Conservation (phyloP, 2,797 vertebrate species). For the Xerus rutilus region DNA sequence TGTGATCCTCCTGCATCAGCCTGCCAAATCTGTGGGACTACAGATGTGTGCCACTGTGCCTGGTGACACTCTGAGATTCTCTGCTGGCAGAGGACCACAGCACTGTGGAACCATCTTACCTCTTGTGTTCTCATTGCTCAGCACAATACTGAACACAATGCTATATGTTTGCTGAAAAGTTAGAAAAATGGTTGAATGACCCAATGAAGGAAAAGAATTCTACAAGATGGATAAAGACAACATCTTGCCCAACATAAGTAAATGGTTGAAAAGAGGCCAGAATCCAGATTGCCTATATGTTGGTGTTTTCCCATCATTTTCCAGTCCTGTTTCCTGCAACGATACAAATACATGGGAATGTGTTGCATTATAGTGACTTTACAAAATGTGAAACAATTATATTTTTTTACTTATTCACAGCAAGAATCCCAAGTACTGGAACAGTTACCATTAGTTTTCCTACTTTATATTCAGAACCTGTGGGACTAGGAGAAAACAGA, state of each 20-base stretch:
- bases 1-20: no score
- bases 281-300: not conserved
- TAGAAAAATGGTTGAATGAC: not conserved
- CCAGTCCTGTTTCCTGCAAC: not conserved
- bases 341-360: not conserved
- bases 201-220: not conserved
- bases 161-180: not conserved
- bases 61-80: not conserved
- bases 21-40: no score
- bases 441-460: not conserved
- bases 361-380: not conserved
- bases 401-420: not conserved
- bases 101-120: not conserved
- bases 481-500: not conserved
- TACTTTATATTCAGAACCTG: constrained; percentile 36
- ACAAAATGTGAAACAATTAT: not conserved
- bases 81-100: not conserved
- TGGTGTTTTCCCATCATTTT: not conserved
- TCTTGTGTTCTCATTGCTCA: not conserved
- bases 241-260: not conserved
- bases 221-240: not conserved
- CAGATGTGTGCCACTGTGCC: no score
- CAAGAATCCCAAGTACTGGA: not conserved
- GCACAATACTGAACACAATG: not conserved
- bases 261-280: not conserved